Conservation (phyloP, 2,797 vertebrate species). For the Leptatherina wallacei region DNA sequence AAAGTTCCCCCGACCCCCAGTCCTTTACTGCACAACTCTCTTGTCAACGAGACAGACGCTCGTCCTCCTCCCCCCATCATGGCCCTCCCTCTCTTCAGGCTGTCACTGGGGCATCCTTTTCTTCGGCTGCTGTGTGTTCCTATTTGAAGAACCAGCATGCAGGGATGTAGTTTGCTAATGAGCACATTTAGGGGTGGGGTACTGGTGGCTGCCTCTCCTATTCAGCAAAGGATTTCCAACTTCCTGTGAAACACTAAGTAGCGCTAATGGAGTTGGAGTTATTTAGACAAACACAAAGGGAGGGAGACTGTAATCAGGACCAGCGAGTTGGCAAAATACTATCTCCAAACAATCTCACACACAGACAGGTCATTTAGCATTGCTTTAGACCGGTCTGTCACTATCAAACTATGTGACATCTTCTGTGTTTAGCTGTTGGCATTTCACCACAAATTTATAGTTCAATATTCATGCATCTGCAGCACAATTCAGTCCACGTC, state of each 20-base stretch:
- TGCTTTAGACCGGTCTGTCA: not conserved
- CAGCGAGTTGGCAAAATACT: constrained; percentile 43
- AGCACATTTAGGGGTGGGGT: constrained; percentile 63
- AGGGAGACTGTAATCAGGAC: constrained; percentile 48
- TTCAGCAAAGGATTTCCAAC: constrained; percentile 56
- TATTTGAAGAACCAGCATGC: constrained; percentile 26
- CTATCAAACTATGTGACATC: not conserved
- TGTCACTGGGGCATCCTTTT: constrained; percentile 69
- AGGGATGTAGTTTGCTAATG: constrained; percentile 65
- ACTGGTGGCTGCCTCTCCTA: constrained; percentile 29
- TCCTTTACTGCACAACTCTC: constrained; percentile 48
- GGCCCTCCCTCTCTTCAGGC: constrained; percentile 55
- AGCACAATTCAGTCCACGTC: not conserved
- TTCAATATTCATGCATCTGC: not conserved
- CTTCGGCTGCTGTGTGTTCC: constrained; percentile 46
- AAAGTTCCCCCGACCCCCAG: constrained; percentile 66
- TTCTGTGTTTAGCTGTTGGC: not conserved
- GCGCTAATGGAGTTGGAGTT: constrained; percentile 60
- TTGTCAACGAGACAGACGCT: constrained; percentile 61
- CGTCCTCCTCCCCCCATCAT: constrained; percentile 20
- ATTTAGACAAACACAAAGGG: constrained; percentile 63
- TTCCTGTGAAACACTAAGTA: constrained; percentile 57
- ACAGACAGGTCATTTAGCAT: constrained; percentile 6
- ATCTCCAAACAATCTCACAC: constrained; percentile 3
- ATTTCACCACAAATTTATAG: not conserved